Evolutionary conservation across 2,888 invertebrate genomes (phyloP), one percentile per base, ranked within the genome.

Genomic region (Caradrina kadenii): DNA sequence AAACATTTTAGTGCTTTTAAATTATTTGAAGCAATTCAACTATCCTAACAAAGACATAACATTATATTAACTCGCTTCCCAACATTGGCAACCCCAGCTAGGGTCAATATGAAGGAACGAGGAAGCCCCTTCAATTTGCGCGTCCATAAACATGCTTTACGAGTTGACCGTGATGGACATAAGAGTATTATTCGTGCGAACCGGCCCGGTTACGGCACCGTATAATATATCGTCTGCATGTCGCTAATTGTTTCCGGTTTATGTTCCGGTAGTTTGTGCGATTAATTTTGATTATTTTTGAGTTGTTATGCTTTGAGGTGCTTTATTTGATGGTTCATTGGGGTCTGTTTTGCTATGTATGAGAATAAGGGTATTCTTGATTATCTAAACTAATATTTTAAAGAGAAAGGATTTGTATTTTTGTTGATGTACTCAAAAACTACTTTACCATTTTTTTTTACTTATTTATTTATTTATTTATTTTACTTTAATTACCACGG

Each of bases 91-190:
- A 83, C 83, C 63, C 75, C 48, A 35, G 39, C 66, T 84, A 82
- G 83, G 84, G 83, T 77, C 76, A 70, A 55, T 70, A 82, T 86
- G 83, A 87, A 88, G 88, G 85, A 86, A 86, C 82, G 76, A 87
- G 87, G 87, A 91, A 87, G 88, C 83, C 84, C 80, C 84, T 84
- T 83, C 89, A 88, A 91, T 92, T 91, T 88, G 89, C 85, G 79
- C 84, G 87, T 71, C 80, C 88, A 86, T 92, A 91, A 91, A 90
- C 90, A 90, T 88, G 81, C 71, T 90, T 91, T 91, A 91, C 86
- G 90, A 88, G 79, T 71, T 79, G 85, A 76, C 86, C 71, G 76
- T 88, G 89, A 88, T 87, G 88, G 86, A 89, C 89, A 84, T 68
- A 80, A 77, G 85, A 83, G 73, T 75, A 79, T 82, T 75, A 79